A percentile compares a stretch with the other conserved stretches of the same genome.
Evolutionary conservation across 2,888 invertebrate species (phyloP).

Genomic region (Agriotes lineatus): DNA sequence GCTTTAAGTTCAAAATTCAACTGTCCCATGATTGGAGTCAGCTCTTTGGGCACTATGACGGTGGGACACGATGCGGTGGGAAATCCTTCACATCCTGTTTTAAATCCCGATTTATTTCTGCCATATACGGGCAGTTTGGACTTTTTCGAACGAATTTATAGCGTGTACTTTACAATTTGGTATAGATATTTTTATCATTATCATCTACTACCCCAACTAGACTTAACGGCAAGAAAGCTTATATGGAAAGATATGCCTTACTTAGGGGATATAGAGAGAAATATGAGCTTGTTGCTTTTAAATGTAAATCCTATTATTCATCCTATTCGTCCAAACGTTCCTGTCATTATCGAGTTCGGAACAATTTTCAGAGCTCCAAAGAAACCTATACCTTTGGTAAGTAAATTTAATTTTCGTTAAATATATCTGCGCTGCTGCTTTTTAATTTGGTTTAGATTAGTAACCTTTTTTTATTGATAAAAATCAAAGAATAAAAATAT

Average conservation of each 20-base stretch:
- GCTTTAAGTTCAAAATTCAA: conserved; percentile 45
- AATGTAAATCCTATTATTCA: conserved; percentile 59
- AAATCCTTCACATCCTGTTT: conserved; percentile 54
- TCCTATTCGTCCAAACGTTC: conserved; percentile 56
- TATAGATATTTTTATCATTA: conserved; percentile 50
- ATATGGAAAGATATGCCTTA: conserved; percentile 59
- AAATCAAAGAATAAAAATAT: no score
- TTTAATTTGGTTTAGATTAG: no score
- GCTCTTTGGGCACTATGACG: conserved; percentile 34
- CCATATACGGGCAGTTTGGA: conserved; percentile 18
- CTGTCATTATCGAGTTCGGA: conserved; percentile 57
- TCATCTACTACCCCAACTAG: conserved; percentile 52
- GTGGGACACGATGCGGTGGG: conserved; percentile 48
- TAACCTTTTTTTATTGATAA: no score
- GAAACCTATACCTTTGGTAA: neutral
- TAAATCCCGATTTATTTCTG: conserved; percentile 49
- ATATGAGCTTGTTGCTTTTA: conserved; percentile 58
- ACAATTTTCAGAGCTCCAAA: conserved; percentile 23
- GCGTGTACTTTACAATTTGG: conserved; percentile 55
- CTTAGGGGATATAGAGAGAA: conserved; percentile 57
- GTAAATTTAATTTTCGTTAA: no score
- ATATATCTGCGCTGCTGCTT: no score
- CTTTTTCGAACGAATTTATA: conserved; percentile 45
- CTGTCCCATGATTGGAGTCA: conserved; percentile 46
- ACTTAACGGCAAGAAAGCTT: conserved; percentile 56